Conservation (phyloP, 2,113 vertebrate species). For the Andinoacara biseriatus region DNA sequence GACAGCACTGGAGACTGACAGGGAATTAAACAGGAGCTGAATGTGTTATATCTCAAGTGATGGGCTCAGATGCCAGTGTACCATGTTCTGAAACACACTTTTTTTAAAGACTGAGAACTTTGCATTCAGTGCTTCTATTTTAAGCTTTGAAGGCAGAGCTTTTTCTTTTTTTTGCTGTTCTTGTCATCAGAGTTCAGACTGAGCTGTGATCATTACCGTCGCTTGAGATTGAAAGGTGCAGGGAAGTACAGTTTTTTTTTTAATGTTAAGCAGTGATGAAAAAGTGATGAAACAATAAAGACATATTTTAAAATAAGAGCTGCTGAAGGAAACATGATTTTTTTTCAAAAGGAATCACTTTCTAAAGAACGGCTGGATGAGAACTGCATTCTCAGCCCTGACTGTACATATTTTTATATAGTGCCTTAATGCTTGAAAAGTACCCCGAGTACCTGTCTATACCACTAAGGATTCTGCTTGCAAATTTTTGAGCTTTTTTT, state of each 20-base stretch:
- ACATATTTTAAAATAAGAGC: neutral
- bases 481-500: neutral
- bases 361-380: slow-evolving; percentile 4
- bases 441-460: neutral
- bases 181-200: slow-evolving; percentile 3
- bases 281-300: slow-evolving; percentile 41
- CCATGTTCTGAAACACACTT: slow-evolving; percentile 8
- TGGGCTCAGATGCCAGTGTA: neutral
- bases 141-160: neutral
- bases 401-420: slow-evolving; percentile 30
- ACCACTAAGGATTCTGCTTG: neutral
- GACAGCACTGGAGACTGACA: neutral
- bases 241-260: neutral
- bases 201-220: slow-evolving; percentile 33
- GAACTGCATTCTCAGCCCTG: slow-evolving; percentile 4
- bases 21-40: slow-evolving; percentile 27
- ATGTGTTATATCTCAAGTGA: slow-evolving; percentile 24
- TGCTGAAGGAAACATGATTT: slow-evolving; percentile 14
- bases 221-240: slow-evolving; percentile 17
- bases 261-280: slow-evolving; percentile 32
- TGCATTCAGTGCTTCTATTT: slow-evolving; percentile 35
- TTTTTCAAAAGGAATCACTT: slow-evolving; percentile 21
- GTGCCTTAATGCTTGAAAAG: slow-evolving; percentile 3
- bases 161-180: neutral
- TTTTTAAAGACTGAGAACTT: slow-evolving; percentile 15